Base-by-base conservation (phyloP, 1,140 invertebrate genomes). In the Carcinoscorpius rotundicauda region DNA sequence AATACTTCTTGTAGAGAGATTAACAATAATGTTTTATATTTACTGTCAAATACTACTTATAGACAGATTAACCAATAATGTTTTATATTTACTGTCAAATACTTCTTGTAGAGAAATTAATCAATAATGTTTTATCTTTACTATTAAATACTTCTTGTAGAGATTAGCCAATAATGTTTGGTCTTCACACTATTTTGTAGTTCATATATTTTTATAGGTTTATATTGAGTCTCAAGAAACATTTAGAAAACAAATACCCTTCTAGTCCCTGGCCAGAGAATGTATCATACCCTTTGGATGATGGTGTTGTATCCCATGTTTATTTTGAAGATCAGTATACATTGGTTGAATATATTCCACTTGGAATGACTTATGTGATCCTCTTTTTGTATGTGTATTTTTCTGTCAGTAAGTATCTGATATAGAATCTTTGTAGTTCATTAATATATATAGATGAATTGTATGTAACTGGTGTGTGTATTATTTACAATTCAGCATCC, bases 301-400 rank as follows among this genome's bases (percentile, higher is more conserved):
- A 65, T 4, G 58, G 62, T 9, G 52, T 74, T 53, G 70, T 78
- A 56, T 66, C 87, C 1, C 84, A 92, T 60, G 85, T 94, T 58
- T 86, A 91, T 74, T 94, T 91, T 77, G 88, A 91, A 59, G 87
- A 87, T 60, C 86, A 90, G 74, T 89, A 92, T 68, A 89, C 91
- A 73, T 86, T 91, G 68, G 83, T 85, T 71, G 91, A 97, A 74
- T 85, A 94, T 66, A 82, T 93, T 56, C 91, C 91, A 0, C 75
- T 97, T 1, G 81, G 86, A 48, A 83, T 91, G 64, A 87, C 89
- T 6, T 96, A 97, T 71, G 75, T 91, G 10, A 81, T 90, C 10
- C 78, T 97, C 8, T 94, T 96, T 75, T 77, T 93, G 4, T 97
- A 96, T 73, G 85, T 97, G 4, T 97, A 96, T 73, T 98, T 96